Evolutionary conservation across 2,888 invertebrate species (phyloP).

Genomic region (Siphlonurus alternatus): DNA sequence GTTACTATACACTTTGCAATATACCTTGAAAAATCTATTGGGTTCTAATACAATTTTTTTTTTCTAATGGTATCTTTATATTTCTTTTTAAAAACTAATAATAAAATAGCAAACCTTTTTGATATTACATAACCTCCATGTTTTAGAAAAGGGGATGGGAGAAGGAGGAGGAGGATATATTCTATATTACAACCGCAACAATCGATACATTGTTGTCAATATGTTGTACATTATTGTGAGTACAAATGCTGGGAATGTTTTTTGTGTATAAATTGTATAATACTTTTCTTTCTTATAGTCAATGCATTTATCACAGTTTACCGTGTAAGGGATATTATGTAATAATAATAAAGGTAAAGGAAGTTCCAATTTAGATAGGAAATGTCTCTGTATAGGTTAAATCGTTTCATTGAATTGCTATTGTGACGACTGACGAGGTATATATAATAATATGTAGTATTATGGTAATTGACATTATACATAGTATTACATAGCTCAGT

Average conservation of each 20-base stretch:
- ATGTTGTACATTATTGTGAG: background rate
- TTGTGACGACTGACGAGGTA: too few species aligned
- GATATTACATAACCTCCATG: background rate
- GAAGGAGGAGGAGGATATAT: background rate
- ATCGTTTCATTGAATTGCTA: background rate
- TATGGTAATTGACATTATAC: too few species aligned
- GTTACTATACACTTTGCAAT: background rate
- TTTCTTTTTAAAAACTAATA: too few species aligned
- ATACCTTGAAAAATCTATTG: background rate
- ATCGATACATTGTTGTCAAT: background rate
- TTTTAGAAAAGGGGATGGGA: background rate
- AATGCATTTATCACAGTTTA: background rate
- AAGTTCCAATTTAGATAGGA: background rate
- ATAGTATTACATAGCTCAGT: too few species aligned
- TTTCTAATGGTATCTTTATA: background rate
- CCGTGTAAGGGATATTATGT: background rate
- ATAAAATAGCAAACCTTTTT: background rate
- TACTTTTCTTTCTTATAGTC: background rate
- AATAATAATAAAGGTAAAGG: background rate
- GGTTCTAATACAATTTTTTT: background rate
- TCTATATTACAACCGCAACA: background rate
- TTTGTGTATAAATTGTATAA: too few species aligned
- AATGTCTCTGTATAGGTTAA: background rate
- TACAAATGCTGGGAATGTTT: background rate
- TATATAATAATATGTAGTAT: too few species aligned